phyloP scores from a whole-genome alignment of 1,140 invertebrate species.

The Popillia japonica region DNA sequence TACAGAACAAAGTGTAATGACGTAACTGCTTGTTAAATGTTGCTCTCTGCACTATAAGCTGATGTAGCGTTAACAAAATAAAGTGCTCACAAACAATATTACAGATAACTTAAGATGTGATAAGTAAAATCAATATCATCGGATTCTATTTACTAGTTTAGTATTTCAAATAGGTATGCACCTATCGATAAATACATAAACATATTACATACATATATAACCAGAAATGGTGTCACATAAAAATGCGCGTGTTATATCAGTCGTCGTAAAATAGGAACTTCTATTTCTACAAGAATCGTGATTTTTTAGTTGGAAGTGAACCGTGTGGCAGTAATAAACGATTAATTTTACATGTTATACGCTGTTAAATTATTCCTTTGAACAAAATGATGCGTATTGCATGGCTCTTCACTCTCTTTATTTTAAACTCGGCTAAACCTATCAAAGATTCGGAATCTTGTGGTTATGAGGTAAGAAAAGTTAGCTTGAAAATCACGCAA shows the following conservation, averaged over 20 bases:
- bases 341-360: background rate
- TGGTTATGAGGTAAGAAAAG: slow-evolving; percentile 18
- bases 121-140: background rate
- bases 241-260: too few relatives aligned
- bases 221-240: too few relatives aligned
- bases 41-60: too few relatives aligned
- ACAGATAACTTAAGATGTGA: background rate
- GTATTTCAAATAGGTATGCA: background rate
- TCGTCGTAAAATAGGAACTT: background rate
- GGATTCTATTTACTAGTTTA: background rate
- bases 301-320: background rate
- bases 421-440: background rate
- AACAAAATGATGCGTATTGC: background rate
- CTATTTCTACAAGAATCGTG: background rate
- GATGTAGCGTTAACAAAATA: too few relatives aligned
- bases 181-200: background rate
- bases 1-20: too few relatives aligned
- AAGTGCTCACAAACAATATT: background rate
- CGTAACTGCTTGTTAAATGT: too few relatives aligned
- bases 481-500: background rate
- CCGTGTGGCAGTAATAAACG: background rate
- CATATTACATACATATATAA: background rate
- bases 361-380: background rate
- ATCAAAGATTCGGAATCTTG: background rate
- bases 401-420: background rate